Base-by-base conservation (phyloP, 2,797 vertebrate species). In the Acrocephalus scirpaceus region DNA sequence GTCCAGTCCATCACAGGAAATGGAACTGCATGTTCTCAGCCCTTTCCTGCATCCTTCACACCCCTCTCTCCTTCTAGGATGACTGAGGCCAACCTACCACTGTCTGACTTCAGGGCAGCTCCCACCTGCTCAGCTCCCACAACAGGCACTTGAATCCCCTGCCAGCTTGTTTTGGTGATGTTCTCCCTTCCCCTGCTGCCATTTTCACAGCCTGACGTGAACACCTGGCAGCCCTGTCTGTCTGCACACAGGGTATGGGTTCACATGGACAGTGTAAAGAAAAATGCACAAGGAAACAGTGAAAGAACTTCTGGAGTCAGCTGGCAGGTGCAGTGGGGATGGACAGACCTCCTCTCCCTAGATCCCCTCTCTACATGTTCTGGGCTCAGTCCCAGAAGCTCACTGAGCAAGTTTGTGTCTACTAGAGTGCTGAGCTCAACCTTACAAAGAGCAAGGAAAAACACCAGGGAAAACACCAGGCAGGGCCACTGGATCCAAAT, bases 21-120 rank as follows among this genome's bases (percentile, higher is more conserved):
- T 0, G 0, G 36, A 66, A 25, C 7, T 7, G 10, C 11, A 23
- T 0, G 0, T 58, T 38, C 70, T 57, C 60, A 73, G 32, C 21
- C 45, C n/a, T 32, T 48, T 45, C 42, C 51, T 8, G 11, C 14
- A 15, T 38, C 32, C 50, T 36, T 64, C 40, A 20, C 1, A 18
- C 20, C 30, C 13, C 25, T 66, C 47, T 8, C 30, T 70, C 58
- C 36, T 47, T 19, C 54, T 8, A 9, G 34, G 72, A 10, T 10
- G 27, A 54, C 57, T 1, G 4, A 85, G 7, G 56, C n/a, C 75
- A 66, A 74, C 48, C 8, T 79, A 72, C 34, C 32, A 50, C 50
- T 40, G 23, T n/a, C 48, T 51, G 40, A 40, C 36, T 54, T n/a
- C 36, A 82, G 56, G 30, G 67, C 74, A 77, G 50, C 8, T 74